Evolutionary conservation across 2,797 vertebrate species (phyloP), one percentile per base, ranked within the genome.

Genomic region (Gambusia yucatana): DNA sequence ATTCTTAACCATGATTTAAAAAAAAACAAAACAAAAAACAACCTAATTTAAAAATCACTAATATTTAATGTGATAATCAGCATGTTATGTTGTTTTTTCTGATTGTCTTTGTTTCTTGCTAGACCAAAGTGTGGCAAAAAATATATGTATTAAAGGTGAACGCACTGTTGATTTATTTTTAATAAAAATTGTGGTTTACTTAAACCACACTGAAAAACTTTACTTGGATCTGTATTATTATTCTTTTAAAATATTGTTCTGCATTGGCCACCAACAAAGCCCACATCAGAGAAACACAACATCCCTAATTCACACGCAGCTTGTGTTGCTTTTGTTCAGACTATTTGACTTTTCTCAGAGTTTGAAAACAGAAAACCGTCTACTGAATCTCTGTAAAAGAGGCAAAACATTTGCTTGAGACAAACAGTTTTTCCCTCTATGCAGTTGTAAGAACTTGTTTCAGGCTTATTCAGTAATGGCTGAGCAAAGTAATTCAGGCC

Each of bases 181-280:
- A 25, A 52, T 52, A 11, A 13, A 28, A 28, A 28, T 11, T n/a
- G 7, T 36, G 14, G 28, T 63, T 63, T 36, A 1, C 2, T 63
- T 7, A 20, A 63, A 63, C 59, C 30, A 63, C 59, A 63, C 7
- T 2, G 16, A 61, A 63, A 63, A 16, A 17, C 20, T 36, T 33
- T 14, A 6, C 28, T 59, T 9, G 0, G 28, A 61, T 17, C 3
- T 63, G 14, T 59, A 4, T 50, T n/a, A 11, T 28, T 7, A 71
- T 73, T 44, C 57, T 14, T 33, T 72, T 20, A 59, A 9, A 78
- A 70, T 17, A 59, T 8, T 61, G 22, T 75, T 65, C 20, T 82
- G 36, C 33, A 36, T 67, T 74, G 72, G 16, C 41, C 39, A 70
- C 28, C 14, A 33, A 17, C 28, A 61, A 47, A 30, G 4, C 4